Base-by-base conservation (phyloP, 2,888 invertebrate species). In the Xylocampa areola region DNA sequence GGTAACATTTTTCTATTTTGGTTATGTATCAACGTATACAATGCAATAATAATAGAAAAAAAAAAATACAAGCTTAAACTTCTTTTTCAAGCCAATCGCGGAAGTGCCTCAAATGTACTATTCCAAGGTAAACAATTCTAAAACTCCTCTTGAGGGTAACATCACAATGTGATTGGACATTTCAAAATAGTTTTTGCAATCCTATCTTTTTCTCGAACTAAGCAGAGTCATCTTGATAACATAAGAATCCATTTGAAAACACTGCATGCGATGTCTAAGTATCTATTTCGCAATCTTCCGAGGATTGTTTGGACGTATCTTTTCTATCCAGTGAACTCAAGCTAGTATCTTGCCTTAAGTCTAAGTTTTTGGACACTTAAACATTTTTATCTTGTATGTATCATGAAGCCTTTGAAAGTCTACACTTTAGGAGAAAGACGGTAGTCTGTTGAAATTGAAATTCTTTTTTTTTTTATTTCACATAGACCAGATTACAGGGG, bases 221-320 rank as follows among this genome's bases (percentile, higher is more conserved):
- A 54, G 49, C 50, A 52, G 45, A 37, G 44, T 27, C 37, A 60
- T 68, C 64, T 59, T 43, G 64, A 64, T 68, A 53, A 51, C 49
- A 25, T 32, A 73, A 68, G 52, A 59, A 68, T 76, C 77, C 79
- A 77, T 80, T 81, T 79, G 68, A 79, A 80, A 83, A 81, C 79
- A 80, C 80, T 85, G 84, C 78, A 83, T 84, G 83, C 77, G 77
- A 76, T 76, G 77, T 71, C 70, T 77, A 61, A 76, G 77, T 80
- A 74, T 73, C 76, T 78, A 77, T 77, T 80, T 68, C 53, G 57
- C 67, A 61, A 81, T 80, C 73, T 79, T 50, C 32, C 23, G 10
- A 53, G 79, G 61, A 53, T 48, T 72, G 75, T 82, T 81, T 67
- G 51, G 47, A 59, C 72, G 11, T 60, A 58, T 59, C 47, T 72